Evolutionary conservation across 2,888 invertebrate genomes (phyloP), one percentile per base, ranked within the genome.

Genomic region (Listrodromus nycthemerus): DNA sequence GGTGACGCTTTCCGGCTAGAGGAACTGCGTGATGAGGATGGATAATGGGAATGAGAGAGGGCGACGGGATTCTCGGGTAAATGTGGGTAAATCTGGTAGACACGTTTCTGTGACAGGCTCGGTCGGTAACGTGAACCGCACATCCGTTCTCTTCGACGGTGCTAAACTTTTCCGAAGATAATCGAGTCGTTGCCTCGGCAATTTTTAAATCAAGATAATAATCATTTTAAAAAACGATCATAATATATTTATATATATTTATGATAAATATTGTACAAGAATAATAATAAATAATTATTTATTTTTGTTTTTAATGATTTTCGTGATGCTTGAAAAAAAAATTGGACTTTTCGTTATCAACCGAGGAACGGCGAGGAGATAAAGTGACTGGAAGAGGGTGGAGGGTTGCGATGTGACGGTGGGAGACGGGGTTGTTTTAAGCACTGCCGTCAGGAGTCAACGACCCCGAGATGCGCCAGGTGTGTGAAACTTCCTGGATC

Each of bases 401-500:
- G 19, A 69, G 13, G 58, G 61, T 7, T 50, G 50, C 37, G 30
- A 50, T n/a, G 33, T 63, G 21, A 24, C 16, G 13, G 50, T 45
- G n/a, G 33, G 45, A 41, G 58, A 48, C 24, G 27, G 67, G 27
- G 58, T 69, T 69, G 84, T 80, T 84, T 80, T 74, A 77, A 24
- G 78, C 70, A 50, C 58, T 50, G 65, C 58, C 71, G 71, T 81
- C 84, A 77, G 80, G 65, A 70, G 66, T 71, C 63, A 78, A 78
- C 63, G 58, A 69, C 69, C 69, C 55, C 52, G 48, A 76, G 77
- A 55, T 63, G 81, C 58, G 73, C 80, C 80, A 81, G 77, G 80
- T 81, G 84, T 77, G 45, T 48, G 77, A 78, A 87, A 88, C 86
- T 87, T 86, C 82, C 84, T 83, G 50, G 69, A 89, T 88, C 89